These are phyloP conservation scores for Polylopha cassiicola DNA, from an alignment of 2,888 invertebrate species.

Conservation along the genomic window DNA sequence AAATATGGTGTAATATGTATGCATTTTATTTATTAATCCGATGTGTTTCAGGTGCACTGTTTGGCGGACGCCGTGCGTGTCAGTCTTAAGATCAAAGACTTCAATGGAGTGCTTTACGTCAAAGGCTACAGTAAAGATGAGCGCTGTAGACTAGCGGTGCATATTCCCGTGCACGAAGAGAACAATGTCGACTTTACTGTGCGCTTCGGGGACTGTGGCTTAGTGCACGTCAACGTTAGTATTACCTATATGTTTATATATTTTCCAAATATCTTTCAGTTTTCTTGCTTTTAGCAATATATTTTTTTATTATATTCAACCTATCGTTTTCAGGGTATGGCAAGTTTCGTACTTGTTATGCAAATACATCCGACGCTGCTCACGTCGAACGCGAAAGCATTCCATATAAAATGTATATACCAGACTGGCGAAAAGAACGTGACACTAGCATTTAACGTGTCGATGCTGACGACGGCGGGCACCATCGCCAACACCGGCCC, in stretches of 20 bases:
- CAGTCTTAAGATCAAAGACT: constrained; percentile 86
- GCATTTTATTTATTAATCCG: neutral
- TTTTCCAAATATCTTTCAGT: neutral
- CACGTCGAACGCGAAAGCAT: constrained; percentile 96
- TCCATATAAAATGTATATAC: constrained; percentile 96
- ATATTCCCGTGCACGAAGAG: constrained; percentile 82
- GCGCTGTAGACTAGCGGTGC: constrained; percentile 89
- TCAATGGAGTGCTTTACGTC: constrained; percentile 94
- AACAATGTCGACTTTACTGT: constrained; percentile 89
- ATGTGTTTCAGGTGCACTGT: constrained; percentile 83
- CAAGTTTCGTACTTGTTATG: constrained; percentile 94
- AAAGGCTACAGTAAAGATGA: constrained; percentile 97
- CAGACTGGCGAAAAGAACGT: constrained; percentile 96
- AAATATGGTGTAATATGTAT: neutral
- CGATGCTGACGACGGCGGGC: constrained; percentile 95
- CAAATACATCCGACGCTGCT: constrained; percentile 97
- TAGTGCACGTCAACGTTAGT: constrained; percentile 92
- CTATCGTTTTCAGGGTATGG: constrained; percentile 82
- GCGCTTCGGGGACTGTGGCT: constrained; percentile 92
- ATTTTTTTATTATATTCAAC: neutral
- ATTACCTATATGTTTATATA: too few species aligned
- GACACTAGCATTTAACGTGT: constrained; percentile 94
- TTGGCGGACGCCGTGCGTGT: constrained; percentile 95
- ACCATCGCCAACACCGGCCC: constrained; percentile 97
- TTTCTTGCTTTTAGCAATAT: neutral